Evolutionary conservation across 2,797 vertebrate species (phyloP).

Genomic region (Gymnoscopelus braueri): DNA sequence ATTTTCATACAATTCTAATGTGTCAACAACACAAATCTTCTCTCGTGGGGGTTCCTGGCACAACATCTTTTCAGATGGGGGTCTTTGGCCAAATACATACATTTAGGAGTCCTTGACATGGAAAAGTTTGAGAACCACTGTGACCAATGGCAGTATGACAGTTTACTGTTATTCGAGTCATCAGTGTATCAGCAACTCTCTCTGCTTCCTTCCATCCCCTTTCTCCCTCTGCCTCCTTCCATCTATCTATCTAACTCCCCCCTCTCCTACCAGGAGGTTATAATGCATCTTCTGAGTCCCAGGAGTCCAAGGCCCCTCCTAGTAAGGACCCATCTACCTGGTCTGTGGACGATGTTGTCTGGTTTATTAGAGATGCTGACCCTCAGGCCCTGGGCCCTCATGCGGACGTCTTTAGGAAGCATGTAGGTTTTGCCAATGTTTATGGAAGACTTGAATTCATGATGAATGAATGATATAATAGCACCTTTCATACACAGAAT

Average conservation of each 20-base stretch:
- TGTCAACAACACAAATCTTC: too few species aligned
- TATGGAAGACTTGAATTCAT: too few species aligned
- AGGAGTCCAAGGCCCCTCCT: conserved; percentile 79
- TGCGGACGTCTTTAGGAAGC: conserved; percentile 92
- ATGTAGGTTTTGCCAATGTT: conserved; percentile 76
- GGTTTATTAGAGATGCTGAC: conserved; percentile 93
- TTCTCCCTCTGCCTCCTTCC: conserved; percentile 9
- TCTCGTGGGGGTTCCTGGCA: too few species aligned
- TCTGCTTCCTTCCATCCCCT: conserved; percentile 6
- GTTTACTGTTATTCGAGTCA: too few species aligned
- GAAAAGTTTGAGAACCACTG: too few species aligned
- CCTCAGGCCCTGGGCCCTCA: conserved; percentile 92
- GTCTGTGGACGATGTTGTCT: conserved; percentile 91
- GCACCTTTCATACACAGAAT: too few species aligned
- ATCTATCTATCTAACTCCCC: background rate
- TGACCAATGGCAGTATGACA: too few species aligned
- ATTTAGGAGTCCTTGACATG: too few species aligned
- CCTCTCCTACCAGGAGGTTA: conserved; percentile 55
- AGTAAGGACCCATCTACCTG: conserved; percentile 91
- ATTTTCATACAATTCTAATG: too few species aligned
- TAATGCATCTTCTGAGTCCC: conserved; percentile 71
- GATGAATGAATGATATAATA: too few species aligned
- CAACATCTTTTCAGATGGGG: too few species aligned
- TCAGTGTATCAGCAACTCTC: background rate
- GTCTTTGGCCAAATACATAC: too few species aligned